Conservation (phyloP, 2,888 invertebrate species). For the Busseola fusca region DNA sequence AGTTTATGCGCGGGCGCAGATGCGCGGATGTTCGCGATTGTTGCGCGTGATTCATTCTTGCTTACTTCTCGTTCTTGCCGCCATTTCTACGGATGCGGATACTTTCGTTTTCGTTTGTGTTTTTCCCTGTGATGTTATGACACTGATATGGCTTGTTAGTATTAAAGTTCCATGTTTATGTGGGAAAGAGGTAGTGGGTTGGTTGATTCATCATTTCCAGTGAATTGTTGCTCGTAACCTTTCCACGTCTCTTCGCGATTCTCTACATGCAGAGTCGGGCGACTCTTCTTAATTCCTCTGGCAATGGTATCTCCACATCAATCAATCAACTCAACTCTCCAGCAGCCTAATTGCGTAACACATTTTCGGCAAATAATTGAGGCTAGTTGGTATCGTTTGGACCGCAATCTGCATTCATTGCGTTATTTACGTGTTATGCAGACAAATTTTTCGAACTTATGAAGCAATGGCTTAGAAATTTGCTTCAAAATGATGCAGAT, state of each 20-base stretch:
- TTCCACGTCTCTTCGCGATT: background rate
- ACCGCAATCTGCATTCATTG: no score
- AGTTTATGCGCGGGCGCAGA: slow-evolving; percentile 54
- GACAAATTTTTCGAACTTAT: no score
- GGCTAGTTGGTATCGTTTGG: no score
- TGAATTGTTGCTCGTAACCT: background rate
- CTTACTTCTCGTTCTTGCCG: slow-evolving; percentile 63
- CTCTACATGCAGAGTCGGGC: no score
- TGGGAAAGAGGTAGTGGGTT: slow-evolving; percentile 51
- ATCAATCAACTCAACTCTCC: background rate
- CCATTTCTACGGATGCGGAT: slow-evolving; percentile 65
- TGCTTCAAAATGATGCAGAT: no score
- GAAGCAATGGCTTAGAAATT: no score
- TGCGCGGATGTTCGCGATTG: slow-evolving; percentile 67
- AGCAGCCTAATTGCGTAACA: no score
- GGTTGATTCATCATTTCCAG: slow-evolving; percentile 22
- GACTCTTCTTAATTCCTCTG: background rate
- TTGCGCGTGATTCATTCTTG: slow-evolving; percentile 65
- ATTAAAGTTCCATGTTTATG: slow-evolving; percentile 39
- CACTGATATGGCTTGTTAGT: slow-evolving; percentile 43
- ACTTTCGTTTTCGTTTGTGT: slow-evolving; percentile 62
- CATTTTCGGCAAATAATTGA: no score
- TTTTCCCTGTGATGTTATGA: slow-evolving; percentile 55
- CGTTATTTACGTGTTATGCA: no score
- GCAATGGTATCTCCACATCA: background rate